phyloP scores from a whole-genome alignment of 2,797 vertebrate genomes.

The Enteromius viviparus region DNA sequence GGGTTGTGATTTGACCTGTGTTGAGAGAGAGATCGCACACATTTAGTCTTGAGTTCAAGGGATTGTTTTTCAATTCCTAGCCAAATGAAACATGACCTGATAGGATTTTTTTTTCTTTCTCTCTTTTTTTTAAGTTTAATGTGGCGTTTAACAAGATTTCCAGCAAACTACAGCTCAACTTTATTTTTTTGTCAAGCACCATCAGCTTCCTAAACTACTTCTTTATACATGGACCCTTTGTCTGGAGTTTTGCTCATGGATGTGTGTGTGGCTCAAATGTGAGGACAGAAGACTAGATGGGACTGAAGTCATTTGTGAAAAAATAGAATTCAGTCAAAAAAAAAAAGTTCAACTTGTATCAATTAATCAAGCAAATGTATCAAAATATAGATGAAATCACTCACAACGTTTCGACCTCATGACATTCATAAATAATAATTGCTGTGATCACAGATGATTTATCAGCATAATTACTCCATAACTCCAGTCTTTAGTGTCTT shows the following conservation, averaged over 20 bases:
- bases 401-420: no score
- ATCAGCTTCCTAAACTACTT: conserved; percentile 21
- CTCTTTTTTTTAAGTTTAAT: conserved; percentile 57
- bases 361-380: no score
- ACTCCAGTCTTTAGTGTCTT: neutral
- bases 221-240: conserved; percentile 30
- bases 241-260: conserved; percentile 21
- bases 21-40: conserved; percentile 1
- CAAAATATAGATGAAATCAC: no score
- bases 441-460: neutral
- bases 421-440: neutral
- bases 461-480: neutral
- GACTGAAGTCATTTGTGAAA: neutral
- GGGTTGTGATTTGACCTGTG: neutral
- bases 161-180: conserved; percentile 32
- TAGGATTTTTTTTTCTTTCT: conserved; percentile 48
- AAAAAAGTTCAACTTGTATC: no score
- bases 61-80: conserved; percentile 39
- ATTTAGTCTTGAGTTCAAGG: conserved; percentile 33
- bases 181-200: conserved; percentile 1
- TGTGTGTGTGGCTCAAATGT: neutral
- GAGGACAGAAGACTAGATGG: neutral
- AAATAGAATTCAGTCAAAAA: neutral
- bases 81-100: conserved; percentile 64
- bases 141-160: conserved; percentile 58